A percentile compares a stretch with the other conserved stretches of the same genome.
phyloP scores from a whole-genome alignment of 2,888 invertebrate genomes.

The Pseudanteris insignis region DNA sequence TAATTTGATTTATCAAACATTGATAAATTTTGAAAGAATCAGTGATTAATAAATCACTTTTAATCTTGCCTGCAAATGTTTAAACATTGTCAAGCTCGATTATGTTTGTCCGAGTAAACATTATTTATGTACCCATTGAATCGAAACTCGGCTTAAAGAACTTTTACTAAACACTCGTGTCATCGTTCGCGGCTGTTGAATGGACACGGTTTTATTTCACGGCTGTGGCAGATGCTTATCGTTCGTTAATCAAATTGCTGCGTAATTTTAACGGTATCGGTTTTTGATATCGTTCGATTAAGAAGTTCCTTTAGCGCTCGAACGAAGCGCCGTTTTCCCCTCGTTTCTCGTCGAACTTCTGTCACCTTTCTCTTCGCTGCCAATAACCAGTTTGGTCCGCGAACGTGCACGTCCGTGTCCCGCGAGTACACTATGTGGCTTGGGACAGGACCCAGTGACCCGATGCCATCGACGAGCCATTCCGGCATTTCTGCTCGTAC shows the following conservation, averaged over 20 bases:
- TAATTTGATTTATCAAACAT: too few species aligned
- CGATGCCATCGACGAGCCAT: constrained; percentile 30
- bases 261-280: constrained; percentile 38
- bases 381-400: constrained; percentile 39
- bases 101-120: too few species aligned
- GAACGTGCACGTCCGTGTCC: constrained; percentile 33
- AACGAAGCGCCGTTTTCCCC: constrained; percentile 31
- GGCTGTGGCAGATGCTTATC: constrained; percentile 1
- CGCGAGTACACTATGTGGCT: constrained; percentile 43
- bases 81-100: too few species aligned
- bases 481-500: constrained; percentile 38
- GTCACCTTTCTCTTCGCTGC: constrained; percentile 44
- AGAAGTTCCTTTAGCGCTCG: constrained; percentile 20
- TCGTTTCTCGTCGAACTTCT: constrained; percentile 33
- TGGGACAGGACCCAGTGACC: constrained; percentile 43
- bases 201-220: constrained; percentile 9
- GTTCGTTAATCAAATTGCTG: constrained; percentile 19
- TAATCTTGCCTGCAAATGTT: too few species aligned
- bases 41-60: too few species aligned
- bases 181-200: too few species aligned
- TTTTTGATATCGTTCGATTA: constrained; percentile 37
- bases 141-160: too few species aligned
- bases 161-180: not conserved
- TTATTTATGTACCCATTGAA: too few species aligned
- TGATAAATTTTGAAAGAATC: too few species aligned